phyloP scores from a whole-genome alignment of 30 jellyfish, hydroid and myxozoan genomes.

The Rhopilema esculentum region DNA sequence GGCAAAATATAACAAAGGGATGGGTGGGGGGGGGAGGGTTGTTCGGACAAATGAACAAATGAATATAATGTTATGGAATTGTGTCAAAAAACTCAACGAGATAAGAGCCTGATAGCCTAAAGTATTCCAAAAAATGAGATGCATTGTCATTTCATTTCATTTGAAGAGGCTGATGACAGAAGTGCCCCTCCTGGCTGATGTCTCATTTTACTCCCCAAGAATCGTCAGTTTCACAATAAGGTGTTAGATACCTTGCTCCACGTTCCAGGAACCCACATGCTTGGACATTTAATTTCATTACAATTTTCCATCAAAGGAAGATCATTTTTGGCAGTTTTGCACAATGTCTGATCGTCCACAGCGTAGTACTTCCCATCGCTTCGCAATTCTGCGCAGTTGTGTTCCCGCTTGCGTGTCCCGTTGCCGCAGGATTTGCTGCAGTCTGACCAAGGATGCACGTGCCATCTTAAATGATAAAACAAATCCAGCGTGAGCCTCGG shows the following conservation, averaged over 20 bases:
- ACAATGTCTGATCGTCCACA: background rate
- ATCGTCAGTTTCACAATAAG: background rate
- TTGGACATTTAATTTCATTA: constrained; percentile 65
- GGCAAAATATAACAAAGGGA: too few relatives aligned
- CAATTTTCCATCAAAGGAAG: background rate
- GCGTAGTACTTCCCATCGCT: constrained; percentile 34
- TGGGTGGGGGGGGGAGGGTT: too few relatives aligned
- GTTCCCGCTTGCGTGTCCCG: constrained; percentile 49
- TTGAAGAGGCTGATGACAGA: too few relatives aligned
- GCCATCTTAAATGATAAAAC: background rate
- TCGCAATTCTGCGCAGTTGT: constrained; percentile 35
- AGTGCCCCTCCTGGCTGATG: too few relatives aligned
- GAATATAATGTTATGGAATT: too few relatives aligned
- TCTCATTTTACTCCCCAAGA: too few relatives aligned
- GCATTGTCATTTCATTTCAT: too few relatives aligned
- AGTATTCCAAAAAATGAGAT: too few relatives aligned
- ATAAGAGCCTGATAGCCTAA: too few relatives aligned
- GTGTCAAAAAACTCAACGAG: too few relatives aligned
- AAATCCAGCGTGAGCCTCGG: background rate
- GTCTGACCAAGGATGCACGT: background rate
- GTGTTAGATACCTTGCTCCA: constrained; percentile 44
- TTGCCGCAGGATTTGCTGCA: constrained; percentile 73
- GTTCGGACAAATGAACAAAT: too few relatives aligned
- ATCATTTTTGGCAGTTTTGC: background rate
- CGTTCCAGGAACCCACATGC: constrained; percentile 24